Base-by-base conservation (phyloP, 2,113 vertebrate species). In the Cacatua alba region DNA sequence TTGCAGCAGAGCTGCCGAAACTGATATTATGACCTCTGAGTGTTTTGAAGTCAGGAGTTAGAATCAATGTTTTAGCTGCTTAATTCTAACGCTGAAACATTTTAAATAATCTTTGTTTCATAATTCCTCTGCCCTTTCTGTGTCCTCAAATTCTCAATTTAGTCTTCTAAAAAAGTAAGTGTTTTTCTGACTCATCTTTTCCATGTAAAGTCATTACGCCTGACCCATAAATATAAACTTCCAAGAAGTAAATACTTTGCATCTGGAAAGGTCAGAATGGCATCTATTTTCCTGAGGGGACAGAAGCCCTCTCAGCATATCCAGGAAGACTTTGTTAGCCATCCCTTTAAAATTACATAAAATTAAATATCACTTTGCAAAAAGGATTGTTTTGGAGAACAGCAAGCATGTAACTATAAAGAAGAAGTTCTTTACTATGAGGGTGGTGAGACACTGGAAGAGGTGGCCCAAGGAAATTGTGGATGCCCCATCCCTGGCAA, bases 181-280 rank as follows among this genome's bases (percentile, higher is more conserved):
- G n/a, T 71, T 86, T 81, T 81, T 72, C 80, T 87, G 65, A 88
- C 39, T 94, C 71, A 82, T 69, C 48, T 86, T 70, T 94, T 94
- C 94, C 74, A 33, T 69, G 39, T 57, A 52, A 94, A 87, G 41
- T 87, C 92, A 20, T 72, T 74, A 49, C 65, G 49, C 53, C 70
- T 89, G 85, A 82, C 75, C 90, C 77, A 75, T 82, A 87, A 86
- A 90, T 75, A 62, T n/a, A 81, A 78, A 78, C 60, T 95, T 96
- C 76, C 88, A 79, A 90, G 79, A 75, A 90, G 62, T 55, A 90
- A 90, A 75, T 86, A 71, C 29, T 95, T 93, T 53, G 35, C 46
- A 52, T 81, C 70, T 93, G 90, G 84, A 90, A 88, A 90, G 59
- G 37, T 74, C 2, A 0, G 64, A 92, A 82, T 82, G 41, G 57